Percentiles rank a stretch among this genome's conserved stretches.
Conservation (phyloP, 2,888 invertebrate genomes). For the Scelioninae gen. 1 region DNA sequence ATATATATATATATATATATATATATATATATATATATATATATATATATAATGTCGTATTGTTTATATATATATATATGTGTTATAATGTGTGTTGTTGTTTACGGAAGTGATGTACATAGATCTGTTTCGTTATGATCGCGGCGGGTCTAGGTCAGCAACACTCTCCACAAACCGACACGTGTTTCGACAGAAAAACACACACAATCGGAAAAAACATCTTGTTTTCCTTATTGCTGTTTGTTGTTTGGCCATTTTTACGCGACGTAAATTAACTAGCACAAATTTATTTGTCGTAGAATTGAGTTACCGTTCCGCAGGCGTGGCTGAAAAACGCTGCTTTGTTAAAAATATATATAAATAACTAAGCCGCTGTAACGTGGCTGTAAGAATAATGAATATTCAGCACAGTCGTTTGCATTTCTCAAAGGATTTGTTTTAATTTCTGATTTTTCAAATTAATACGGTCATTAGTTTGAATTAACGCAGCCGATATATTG, state of each 20-base stretch:
- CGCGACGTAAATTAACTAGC: constrained; percentile 31
- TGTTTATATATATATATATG: no score
- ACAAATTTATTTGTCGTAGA: constrained; percentile 36
- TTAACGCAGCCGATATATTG: constrained; percentile 17
- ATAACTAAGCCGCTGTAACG: constrained; percentile 18
- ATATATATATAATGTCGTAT: no score
- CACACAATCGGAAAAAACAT: constrained; percentile 32
- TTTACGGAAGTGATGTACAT: constrained; percentile 77
- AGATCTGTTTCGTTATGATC: constrained; percentile 70
- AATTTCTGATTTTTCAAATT: constrained; percentile 22
- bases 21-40: no score
- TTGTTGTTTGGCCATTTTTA: constrained; percentile 44
- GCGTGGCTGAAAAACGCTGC: constrained; percentile 31
- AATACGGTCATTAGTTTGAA: constrained; percentile 21
- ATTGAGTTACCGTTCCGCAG: constrained; percentile 12
- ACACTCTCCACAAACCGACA: constrained; percentile 56
- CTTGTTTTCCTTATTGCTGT: constrained; percentile 39
- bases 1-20: no score
- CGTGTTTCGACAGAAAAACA: constrained; percentile 20
- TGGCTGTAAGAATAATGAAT: constrained; percentile 28
- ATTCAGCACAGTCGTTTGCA: constrained; percentile 30
- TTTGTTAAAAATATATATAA: constrained; percentile 33
- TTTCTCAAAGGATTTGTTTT: constrained; percentile 21
- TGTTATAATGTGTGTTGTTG: constrained; percentile 70
- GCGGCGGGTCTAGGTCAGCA: constrained; percentile 68